Base-by-base conservation (phyloP, 1,140 invertebrate genomes). In the Rhyzopertha dominica region DNA sequence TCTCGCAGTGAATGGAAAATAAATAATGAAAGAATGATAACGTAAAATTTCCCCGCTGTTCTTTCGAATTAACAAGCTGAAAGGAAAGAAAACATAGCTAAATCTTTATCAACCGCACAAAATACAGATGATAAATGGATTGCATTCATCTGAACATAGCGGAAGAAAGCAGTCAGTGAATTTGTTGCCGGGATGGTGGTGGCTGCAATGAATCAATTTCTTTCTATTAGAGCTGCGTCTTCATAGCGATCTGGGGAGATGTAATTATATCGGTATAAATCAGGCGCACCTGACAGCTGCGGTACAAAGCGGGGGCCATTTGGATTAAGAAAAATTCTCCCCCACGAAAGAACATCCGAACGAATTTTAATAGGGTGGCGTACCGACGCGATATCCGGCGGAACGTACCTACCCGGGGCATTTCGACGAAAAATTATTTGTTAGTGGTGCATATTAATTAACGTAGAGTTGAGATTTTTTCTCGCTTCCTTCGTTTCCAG, bases 101-200 rank as follows among this genome's bases (percentile, higher is more conserved):
- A 57, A 57, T 57, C 54, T 57, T 57, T 57, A 57, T 57, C 54
- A 57, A 54, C 48, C 54, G 35, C 48, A n/a, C n/a, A 46, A 51
- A 54, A 57, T 48, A 38, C 35, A 18, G 42, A 47, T 57, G 54
- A 57, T 57, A 51, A 54, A 57, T 57, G 54, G 54, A 39, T 48
- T 51, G 51, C 45, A 51, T 57, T 57, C 43, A 54, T 44, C 35
- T 41, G 53, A 42, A 39, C 39, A 41, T 34, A 18, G 28, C 31
- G 48, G 45, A 43, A 43, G 45, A 48, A 49, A 54, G 45, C 47
- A 49, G 46, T 49, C 30, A 46, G 41, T 39, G 43, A 49, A 54
- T 51, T 57, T 53, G 42, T 54, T 31, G 37, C 43, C 37, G 22
- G 22, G 30, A 34, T 19, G 23, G 37, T 36, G 17, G 18, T n/a